Percentiles rank a stretch among this genome's conserved stretches.
Conservation (phyloP, 2,797 vertebrate genomes). For the Manis crassicaudata region DNA sequence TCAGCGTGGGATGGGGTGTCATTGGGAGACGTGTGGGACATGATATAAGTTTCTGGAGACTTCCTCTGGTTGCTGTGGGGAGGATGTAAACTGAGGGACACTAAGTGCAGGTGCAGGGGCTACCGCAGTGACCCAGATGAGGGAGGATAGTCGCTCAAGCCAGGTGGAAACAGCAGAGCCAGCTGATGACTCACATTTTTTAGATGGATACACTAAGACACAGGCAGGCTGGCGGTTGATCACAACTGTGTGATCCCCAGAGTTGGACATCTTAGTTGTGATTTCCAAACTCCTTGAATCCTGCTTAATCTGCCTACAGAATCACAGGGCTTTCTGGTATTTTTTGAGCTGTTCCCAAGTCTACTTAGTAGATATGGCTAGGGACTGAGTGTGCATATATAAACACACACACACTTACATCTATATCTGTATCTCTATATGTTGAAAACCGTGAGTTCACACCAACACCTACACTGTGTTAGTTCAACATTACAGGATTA, state of each 20-base stretch:
- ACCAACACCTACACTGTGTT: neutral
- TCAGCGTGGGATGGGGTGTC: neutral
- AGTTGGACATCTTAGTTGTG: neutral
- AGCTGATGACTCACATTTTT: neutral
- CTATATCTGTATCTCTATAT: neutral
- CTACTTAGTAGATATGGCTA: neutral
- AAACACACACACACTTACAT: neutral
- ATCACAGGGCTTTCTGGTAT: neutral
- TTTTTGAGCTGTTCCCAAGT: neutral
- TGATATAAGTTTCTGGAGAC: neutral
- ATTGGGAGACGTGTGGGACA: neutral
- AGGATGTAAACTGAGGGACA: neutral
- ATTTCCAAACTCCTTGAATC: neutral
- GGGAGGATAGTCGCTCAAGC: neutral
- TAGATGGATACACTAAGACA: neutral
- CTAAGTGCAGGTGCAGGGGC: neutral
- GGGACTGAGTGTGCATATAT: neutral
- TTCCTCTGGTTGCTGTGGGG: neutral
- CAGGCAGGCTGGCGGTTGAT: neutral
- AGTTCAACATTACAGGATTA: neutral
- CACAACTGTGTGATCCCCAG: neutral
- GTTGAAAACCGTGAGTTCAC: neutral
- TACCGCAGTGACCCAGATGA: neutral
- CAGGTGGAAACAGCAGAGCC: neutral
- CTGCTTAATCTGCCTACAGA: neutral